These are phyloP conservation scores for Myiotriccus ornatus DNA, from an alignment of 2,797 vertebrate genomes.

Conservation along the genomic window DNA sequence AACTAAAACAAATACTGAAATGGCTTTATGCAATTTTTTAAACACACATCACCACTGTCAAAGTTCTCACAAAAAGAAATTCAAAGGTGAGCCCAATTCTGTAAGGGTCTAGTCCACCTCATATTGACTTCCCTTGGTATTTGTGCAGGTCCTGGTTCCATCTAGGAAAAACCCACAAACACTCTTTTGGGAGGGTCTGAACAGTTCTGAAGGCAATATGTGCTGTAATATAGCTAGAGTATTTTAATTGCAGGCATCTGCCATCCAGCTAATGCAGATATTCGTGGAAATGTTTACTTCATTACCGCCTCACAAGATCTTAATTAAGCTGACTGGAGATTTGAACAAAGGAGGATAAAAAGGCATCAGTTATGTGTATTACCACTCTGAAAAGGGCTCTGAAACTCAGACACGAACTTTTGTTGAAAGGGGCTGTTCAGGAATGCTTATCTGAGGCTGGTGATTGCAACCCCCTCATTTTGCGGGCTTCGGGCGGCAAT, in stretches of 20 bases:
- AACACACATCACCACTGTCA: rapidly evolving
- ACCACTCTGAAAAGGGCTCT: neutral
- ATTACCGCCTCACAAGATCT: slow-evolving; percentile 33
- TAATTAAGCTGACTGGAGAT: slow-evolving; percentile 53
- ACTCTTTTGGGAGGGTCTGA: neutral
- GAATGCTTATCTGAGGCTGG: neutral
- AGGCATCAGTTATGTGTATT: slow-evolving; percentile 46
- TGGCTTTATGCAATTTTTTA: neutral
- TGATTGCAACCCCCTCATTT: neutral
- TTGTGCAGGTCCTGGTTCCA: neutral
- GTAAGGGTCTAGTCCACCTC: rapidly evolving
- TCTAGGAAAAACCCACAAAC: neutral
- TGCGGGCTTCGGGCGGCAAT: neutral
- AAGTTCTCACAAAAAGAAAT: neutral
- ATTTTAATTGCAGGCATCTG: slow-evolving; percentile 44
- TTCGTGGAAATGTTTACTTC: slow-evolving; percentile 37
- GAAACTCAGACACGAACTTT: slow-evolving; percentile 14
- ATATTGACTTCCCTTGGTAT: rapidly evolving
- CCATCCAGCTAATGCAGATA: slow-evolving; percentile 12
- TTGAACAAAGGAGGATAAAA: slow-evolving; percentile 36
- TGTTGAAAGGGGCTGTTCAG: neutral
- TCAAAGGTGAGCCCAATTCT: neutral
- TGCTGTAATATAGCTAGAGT: neutral
- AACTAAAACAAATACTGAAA: neutral
- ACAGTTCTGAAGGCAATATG: neutral